Evolutionary conservation across 2,113 vertebrate genomes (phyloP).

Genomic region (Trachemys scripta): DNA sequence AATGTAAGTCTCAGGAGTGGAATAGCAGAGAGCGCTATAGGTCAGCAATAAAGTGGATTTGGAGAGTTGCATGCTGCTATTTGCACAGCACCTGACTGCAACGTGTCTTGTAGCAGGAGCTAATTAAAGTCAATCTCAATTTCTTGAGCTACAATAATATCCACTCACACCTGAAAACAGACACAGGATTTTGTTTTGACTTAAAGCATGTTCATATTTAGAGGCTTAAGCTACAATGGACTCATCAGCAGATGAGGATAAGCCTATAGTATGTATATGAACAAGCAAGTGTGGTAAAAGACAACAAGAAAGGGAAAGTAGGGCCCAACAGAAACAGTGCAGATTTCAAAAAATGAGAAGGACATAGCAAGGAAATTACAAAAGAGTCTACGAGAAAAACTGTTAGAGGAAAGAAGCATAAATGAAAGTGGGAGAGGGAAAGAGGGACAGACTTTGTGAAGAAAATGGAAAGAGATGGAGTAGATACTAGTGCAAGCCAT

Average conservation of each 20-base stretch:
- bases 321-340: constrained; percentile 47
- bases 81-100: not conserved
- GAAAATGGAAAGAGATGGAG: not conserved
- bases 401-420: constrained; percentile 36
- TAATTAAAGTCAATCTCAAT: constrained; percentile 20
- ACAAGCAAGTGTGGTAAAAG: constrained; percentile 21
- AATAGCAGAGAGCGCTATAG: not conserved
- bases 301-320: constrained; percentile 57
- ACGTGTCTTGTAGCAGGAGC: not conserved
- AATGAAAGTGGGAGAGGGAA: not conserved
- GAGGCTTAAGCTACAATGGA: not conserved
- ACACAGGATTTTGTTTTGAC: constrained; percentile 37
- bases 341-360: constrained; percentile 30
- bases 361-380: not conserved
- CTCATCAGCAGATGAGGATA: constrained; percentile 49
- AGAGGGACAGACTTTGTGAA: not conserved
- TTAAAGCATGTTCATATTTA: constrained; percentile 31
- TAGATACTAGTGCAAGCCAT: not conserved
- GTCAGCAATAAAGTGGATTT: not conserved
- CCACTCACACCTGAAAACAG: constrained; percentile 9
- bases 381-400: not conserved
- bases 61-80: not conserved
- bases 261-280: not conserved
- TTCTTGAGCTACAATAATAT: not conserved
- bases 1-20: not conserved